These are phyloP conservation scores for Microchrysa polita DNA, from an alignment of 2,888 invertebrate species.

Conservation along the genomic window DNA sequence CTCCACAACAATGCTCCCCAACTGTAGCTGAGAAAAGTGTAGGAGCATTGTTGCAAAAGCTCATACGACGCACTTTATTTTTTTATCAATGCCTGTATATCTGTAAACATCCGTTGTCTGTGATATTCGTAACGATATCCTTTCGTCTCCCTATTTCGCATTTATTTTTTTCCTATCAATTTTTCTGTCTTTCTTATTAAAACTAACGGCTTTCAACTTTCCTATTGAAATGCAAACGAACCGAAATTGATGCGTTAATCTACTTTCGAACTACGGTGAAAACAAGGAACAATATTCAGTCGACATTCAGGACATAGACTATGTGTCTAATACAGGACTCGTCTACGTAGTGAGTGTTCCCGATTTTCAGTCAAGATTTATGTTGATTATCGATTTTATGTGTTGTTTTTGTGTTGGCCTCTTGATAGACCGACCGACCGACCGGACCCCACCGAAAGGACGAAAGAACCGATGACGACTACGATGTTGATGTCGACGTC, in stretches of 20 bases:
- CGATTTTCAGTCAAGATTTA: conserved; percentile 22
- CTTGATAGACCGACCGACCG: too few species aligned
- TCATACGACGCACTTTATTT: not conserved
- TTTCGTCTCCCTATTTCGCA: conserved; percentile 1
- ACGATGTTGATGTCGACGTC: too few species aligned
- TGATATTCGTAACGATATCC: conserved; percentile 1
- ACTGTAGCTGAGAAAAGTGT: too few species aligned
- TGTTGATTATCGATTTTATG: conserved; percentile 24
- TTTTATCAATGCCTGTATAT: not conserved
- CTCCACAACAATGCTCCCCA: too few species aligned
- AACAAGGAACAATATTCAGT: conserved; percentile 16
- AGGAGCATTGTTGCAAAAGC: not conserved
- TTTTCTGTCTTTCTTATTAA: conserved; percentile 14
- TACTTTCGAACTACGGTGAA: conserved; percentile 20
- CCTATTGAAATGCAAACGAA: conserved; percentile 40
- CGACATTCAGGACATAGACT: not conserved
- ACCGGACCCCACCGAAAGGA: too few species aligned
- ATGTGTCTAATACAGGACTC: too few species aligned
- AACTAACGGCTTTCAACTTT: conserved; percentile 12
- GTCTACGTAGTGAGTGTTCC: not conserved
- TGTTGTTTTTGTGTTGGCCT: not conserved
- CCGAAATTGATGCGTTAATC: conserved; percentile 40
- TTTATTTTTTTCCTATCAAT: not conserved
- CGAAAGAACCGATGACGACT: too few species aligned
- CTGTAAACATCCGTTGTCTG: too few species aligned